Percentiles rank a stretch among this genome's conserved stretches.
These are phyloP conservation scores for Syngnathus scovelli DNA, from an alignment of 2,113 vertebrate genomes.

Conservation along the genomic window DNA sequence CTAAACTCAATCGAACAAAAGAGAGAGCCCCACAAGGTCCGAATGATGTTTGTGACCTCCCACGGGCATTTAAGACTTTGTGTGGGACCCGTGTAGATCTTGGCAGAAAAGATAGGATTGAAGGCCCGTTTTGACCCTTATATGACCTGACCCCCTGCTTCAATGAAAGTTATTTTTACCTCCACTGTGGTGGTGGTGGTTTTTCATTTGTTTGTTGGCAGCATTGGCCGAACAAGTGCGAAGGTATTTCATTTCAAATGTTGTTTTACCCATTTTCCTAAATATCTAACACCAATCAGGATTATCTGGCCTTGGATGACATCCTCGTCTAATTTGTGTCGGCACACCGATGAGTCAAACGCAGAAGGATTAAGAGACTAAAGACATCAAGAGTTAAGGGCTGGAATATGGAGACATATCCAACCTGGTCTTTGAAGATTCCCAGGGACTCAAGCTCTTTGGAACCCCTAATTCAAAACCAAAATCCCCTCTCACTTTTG, in stretches of 20 bases:
- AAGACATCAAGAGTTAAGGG: background rate
- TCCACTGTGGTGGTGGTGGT: background rate
- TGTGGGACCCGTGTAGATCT: slow-evolving; percentile 26
- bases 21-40: slow-evolving; percentile 35
- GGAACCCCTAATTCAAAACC: background rate
- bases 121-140: slow-evolving; percentile 28
- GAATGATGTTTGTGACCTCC: slow-evolving; percentile 22
- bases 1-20: slow-evolving; percentile 37
- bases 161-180: slow-evolving; percentile 31
- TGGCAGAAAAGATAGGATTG: slow-evolving; percentile 27
- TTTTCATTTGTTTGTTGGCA: slow-evolving; percentile 36
- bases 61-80: slow-evolving; percentile 16
- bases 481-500: background rate
- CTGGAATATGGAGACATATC: background rate
- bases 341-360: slow-evolving; percentile 23
- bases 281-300: background rate
- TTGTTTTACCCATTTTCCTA: background rate
- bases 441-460: background rate
- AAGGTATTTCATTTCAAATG: background rate
- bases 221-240: slow-evolving; percentile 6
- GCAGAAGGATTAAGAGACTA: slow-evolving; percentile 36
- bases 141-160: slow-evolving; percentile 34
- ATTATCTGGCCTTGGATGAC: background rate
- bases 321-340: background rate
- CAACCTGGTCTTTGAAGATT: background rate